phyloP scores from a whole-genome alignment of 1,140 invertebrate species.

The Melipona quadrifasciata region DNA sequence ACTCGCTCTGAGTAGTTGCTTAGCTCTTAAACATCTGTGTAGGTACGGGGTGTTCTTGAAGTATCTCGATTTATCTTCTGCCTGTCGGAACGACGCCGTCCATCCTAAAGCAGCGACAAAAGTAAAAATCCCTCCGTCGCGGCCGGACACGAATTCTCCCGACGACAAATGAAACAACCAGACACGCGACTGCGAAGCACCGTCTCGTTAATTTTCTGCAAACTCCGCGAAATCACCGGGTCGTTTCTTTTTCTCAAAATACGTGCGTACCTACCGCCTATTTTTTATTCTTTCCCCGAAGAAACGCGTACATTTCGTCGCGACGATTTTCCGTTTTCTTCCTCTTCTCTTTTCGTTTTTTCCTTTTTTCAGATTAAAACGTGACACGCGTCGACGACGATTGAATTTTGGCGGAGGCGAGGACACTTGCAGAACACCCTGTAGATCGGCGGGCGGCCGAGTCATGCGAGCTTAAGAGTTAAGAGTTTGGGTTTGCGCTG shows the following conservation, averaged over 20 bases:
- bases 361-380: neutral
- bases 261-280: too few relatives aligned
- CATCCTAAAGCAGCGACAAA: neutral
- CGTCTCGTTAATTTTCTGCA: neutral
- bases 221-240: neutral
- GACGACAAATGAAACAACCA: neutral
- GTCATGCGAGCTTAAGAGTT: conserved; percentile 69
- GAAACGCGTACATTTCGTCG: neutral
- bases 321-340: neutral
- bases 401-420: neutral
- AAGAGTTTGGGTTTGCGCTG: conserved; percentile 72
- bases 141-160: neutral
- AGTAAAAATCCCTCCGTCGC: conserved; percentile 4
- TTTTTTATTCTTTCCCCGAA: neutral
- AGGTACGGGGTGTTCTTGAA: conserved; percentile 79
- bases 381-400: too few relatives aligned
- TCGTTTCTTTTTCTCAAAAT: neutral
- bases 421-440: conserved; percentile 48
- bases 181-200: too few relatives aligned
- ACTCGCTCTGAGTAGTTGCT: conserved; percentile 79
- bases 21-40: conserved; percentile 79
- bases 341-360: too few relatives aligned
- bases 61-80: conserved; percentile 67
- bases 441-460: conserved; percentile 54
- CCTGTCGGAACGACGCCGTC: neutral